Base-by-base conservation (phyloP, 2,113 vertebrate species). In the Leptobrachium ailaonicum region DNA sequence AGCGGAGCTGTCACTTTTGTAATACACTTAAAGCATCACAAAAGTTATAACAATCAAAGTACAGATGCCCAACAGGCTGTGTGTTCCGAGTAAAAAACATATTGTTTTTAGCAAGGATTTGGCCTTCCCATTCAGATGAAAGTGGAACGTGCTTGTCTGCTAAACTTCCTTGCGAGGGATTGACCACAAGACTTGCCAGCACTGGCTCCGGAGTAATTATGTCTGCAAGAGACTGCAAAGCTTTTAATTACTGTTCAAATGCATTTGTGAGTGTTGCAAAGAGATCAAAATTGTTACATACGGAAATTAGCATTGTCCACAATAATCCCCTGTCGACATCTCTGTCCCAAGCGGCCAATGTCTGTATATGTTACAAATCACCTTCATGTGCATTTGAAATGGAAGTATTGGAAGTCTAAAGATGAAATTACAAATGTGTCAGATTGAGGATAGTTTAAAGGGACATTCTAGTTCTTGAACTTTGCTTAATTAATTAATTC, bases 161-260 rank as follows among this genome's bases (percentile, higher is more conserved):
- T 72, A 50, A 54, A 53, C 40, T 50, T 53, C 45, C 69, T 71
- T 53, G 45, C 2, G 5, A 72, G 70, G 10, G 13, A 54, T 47
- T 54, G 47, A 72, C 70, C 45, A 54, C 10, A 20, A 53, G 45
- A 54, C 45, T 72, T 56, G 20, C 47, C 20, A 72, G 11, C 50
- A 40, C 47, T 72, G 70, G 70, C 70, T 54, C 41, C 32, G 10
- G n/a, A 32, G 54, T 54, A 72, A 54, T 72, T 53, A 41, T 54
- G 47, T 72, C 70, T 54, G 47, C 20, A 32, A 20, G 20, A 72
- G 70, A 41, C 70, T 54, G 68, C n/a, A 72, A 72, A 53, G 50
- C 50, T 54, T 72, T 53, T 72, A 72, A 72, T 72, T 72, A 54
- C 68, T n/a, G n/a, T 13, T 20, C 6, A 71, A 13, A 20, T 6